Evolutionary conservation across 1,140 invertebrate genomes (phyloP).

Genomic region (Meloidogyne floridensis): DNA sequence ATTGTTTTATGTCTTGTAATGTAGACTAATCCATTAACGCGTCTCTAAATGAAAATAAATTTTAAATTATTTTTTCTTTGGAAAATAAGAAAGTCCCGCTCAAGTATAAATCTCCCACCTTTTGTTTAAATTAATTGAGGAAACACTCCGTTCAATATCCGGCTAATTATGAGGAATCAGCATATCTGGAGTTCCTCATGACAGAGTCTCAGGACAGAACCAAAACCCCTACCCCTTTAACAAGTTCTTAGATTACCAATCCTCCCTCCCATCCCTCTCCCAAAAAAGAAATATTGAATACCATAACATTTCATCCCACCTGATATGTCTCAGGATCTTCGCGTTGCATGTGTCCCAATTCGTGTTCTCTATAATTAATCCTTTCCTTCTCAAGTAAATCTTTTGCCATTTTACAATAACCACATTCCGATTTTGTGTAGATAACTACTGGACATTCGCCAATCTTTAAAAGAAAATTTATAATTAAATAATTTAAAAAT

Average conservation of each 20-base stretch:
- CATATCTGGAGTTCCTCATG: too few species aligned
- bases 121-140: too few species aligned
- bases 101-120: too few species aligned
- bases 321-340: constrained; percentile 36
- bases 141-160: too few species aligned
- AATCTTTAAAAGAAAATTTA: constrained; percentile 33
- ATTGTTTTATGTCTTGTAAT: constrained; percentile 44
- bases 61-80: too few species aligned
- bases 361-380: constrained; percentile 45
- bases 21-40: constrained; percentile 48
- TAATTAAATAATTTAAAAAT: neutral
- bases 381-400: constrained; percentile 44
- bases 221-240: too few species aligned
- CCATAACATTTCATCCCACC: constrained; percentile 12
- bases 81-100: too few species aligned
- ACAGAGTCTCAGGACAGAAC: too few species aligned
- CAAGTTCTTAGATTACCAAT: too few species aligned
- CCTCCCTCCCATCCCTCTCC: too few species aligned
- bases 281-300: too few species aligned
- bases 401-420: constrained; percentile 54
- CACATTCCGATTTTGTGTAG: constrained; percentile 51
- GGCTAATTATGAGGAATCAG: too few species aligned
- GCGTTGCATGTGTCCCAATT: constrained; percentile 41
- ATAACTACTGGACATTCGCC: constrained; percentile 46
- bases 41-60: constrained; percentile 31